A percentile compares a stretch with the other conserved stretches of the same genome.
phyloP scores from a whole-genome alignment of 2,113 vertebrate genomes.

The Cephalopholis sonnerati region DNA sequence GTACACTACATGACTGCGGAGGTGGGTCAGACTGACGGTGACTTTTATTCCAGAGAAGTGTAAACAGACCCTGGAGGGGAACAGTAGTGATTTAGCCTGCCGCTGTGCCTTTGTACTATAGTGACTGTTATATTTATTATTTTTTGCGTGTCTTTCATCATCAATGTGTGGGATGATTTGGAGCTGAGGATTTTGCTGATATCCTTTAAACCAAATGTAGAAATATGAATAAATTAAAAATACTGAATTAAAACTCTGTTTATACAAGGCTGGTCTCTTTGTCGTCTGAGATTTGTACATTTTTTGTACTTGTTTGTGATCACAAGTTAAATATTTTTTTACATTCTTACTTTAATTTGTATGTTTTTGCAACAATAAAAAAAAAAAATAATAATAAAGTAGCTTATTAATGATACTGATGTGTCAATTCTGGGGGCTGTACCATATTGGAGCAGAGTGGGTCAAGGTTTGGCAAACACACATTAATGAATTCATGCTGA shows the following conservation, averaged over 20 bases:
- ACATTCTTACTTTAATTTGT: neutral
- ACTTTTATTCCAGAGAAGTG: constrained; percentile 16
- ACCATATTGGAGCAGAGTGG: neutral
- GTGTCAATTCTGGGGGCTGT: neutral
- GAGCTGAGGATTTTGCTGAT: neutral
- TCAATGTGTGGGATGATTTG: constrained; percentile 10
- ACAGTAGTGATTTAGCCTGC: neutral
- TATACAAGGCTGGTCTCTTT: neutral
- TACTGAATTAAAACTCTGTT: no score
- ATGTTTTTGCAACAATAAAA: neutral
- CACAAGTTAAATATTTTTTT: no score
- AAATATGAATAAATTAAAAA: constrained; percentile 39
- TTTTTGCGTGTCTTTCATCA: constrained; percentile 28
- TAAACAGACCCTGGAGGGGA: neutral
- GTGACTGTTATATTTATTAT: constrained; percentile 51
- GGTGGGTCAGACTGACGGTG: neutral
- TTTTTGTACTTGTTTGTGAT: no score
- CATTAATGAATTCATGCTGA: neutral
- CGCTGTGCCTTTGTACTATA: constrained; percentile 12
- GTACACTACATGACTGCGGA: constrained; percentile 30
- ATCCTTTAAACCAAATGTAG: constrained; percentile 30
- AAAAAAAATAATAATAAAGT: neutral
- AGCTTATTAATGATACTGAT: no score
- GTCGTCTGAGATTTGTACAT: no score
- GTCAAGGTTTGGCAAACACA: neutral